phyloP scores from a whole-genome alignment of 2,797 vertebrate genomes.

The Sebastes cheni region DNA sequence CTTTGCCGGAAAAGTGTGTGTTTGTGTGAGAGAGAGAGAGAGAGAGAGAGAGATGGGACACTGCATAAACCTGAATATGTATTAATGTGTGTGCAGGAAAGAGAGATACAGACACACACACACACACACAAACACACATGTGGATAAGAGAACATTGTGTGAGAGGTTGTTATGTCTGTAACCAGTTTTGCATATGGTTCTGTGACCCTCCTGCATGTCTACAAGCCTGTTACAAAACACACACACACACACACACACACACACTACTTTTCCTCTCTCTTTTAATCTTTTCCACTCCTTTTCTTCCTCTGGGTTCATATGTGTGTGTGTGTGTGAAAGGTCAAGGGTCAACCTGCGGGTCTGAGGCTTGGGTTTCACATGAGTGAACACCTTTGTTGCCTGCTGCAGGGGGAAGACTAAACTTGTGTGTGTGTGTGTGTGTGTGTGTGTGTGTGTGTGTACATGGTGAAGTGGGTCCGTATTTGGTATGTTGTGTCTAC shows the following conservation, averaged over 20 bases:
- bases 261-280: constrained; percentile 8
- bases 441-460: constrained; percentile 2
- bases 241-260: neutral
- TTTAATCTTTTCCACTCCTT: constrained; percentile 55
- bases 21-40: neutral
- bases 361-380: constrained; percentile 80
- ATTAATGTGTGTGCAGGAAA: constrained; percentile 22
- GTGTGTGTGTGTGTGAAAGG: constrained; percentile 50
- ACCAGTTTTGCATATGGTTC: constrained; percentile 33
- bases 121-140: neutral
- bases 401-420: constrained; percentile 56
- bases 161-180: constrained; percentile 66
- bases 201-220: constrained; percentile 44
- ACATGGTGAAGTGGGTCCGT: neutral
- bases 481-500: constrained; percentile 64
- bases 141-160: constrained; percentile 31
- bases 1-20: constrained; percentile 49
- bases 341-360: constrained; percentile 75
- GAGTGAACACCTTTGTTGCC: constrained; percentile 82
- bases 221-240: constrained; percentile 20
- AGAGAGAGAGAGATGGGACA: neutral
- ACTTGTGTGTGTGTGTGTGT: constrained; percentile 19
- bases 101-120: neutral
- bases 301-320: constrained; percentile 10
- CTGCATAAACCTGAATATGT: constrained; percentile 13